Evolutionary conservation across 1,140 invertebrate genomes (phyloP).

Genomic region (Drosophila nikananu): DNA sequence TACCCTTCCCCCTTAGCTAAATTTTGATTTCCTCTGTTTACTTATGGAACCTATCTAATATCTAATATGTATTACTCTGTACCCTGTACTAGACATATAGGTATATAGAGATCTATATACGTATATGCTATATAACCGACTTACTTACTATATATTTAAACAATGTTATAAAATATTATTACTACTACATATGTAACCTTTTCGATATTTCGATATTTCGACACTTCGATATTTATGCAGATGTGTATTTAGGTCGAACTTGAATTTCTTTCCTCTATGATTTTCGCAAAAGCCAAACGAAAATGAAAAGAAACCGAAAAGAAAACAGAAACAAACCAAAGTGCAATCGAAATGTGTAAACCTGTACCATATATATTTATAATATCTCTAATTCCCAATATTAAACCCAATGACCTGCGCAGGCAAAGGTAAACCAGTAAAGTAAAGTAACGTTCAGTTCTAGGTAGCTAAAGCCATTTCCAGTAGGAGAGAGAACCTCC

Average conservation of each 20-base stretch:
- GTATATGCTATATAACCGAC: conserved; percentile 70
- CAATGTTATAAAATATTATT: conserved; percentile 36
- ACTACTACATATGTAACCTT: conserved; percentile 64
- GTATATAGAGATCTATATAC: conserved; percentile 59
- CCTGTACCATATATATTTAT: conserved; percentile 24
- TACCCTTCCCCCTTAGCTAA: conserved; percentile 18
- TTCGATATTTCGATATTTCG: conserved; percentile 63
- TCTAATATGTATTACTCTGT: conserved; percentile 14
- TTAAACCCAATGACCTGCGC: conserved; percentile 8
- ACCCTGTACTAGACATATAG: conserved; percentile 49
- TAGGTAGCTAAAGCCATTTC: conserved; percentile 37
- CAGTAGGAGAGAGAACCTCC: conserved; percentile 32
- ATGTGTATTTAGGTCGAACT: conserved; percentile 75
- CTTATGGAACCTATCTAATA: conserved; percentile 13
- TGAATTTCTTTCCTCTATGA: conserved; percentile 65
- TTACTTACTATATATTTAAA: conserved; percentile 20
- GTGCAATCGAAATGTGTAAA: conserved; percentile 41
- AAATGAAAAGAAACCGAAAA: conserved; percentile 14
- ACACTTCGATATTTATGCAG: conserved; percentile 67
- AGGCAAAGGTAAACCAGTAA: conserved; percentile 29
- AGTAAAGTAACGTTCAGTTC: conserved; percentile 14
- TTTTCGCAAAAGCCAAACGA: conserved; percentile 44
- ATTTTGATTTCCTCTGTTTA: conserved; percentile 15
- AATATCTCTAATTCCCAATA: conserved; percentile 6
- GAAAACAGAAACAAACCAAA: conserved; percentile 77